Evolutionary conservation across 2,888 invertebrate species (phyloP).

Genomic region (Stenurella melanura): DNA sequence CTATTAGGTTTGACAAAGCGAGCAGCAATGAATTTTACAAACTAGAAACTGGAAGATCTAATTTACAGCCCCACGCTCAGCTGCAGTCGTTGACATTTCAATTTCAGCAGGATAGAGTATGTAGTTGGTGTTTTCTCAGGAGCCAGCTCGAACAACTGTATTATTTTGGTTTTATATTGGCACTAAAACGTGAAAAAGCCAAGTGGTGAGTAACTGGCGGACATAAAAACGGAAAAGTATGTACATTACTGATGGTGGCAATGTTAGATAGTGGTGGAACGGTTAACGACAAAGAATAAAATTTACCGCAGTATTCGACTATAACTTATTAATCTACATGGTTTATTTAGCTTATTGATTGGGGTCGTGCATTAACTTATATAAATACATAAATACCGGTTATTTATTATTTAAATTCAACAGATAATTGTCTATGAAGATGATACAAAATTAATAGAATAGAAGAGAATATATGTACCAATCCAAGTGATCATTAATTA

Average conservation of each 20-base stretch:
- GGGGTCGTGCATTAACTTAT: no score
- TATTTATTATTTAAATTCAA: no score
- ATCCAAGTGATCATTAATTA: no score
- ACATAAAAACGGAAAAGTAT: neutral
- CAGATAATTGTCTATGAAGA: no score
- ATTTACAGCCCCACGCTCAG: neutral
- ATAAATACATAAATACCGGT: no score
- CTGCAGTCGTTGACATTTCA: neutral
- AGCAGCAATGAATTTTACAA: neutral
- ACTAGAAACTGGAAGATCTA: neutral
- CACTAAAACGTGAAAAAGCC: conserved; percentile 18
- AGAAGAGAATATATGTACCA: no score
- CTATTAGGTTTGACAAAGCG: no score
- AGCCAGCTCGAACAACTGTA: neutral
- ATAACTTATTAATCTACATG: no score
- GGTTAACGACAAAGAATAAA: no score
- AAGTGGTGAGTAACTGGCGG: conserved; percentile 14
- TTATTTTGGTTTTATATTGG: conserved; percentile 5
- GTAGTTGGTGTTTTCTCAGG: neutral
- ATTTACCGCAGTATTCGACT: no score
- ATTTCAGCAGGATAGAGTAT: neutral
- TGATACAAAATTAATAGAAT: no score
- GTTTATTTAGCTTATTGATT: no score
- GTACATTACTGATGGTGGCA: neutral
- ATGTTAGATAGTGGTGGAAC: neutral